Base-by-base conservation (phyloP, 2,113 vertebrate genomes). In the Ivindomyrus marchei region DNA sequence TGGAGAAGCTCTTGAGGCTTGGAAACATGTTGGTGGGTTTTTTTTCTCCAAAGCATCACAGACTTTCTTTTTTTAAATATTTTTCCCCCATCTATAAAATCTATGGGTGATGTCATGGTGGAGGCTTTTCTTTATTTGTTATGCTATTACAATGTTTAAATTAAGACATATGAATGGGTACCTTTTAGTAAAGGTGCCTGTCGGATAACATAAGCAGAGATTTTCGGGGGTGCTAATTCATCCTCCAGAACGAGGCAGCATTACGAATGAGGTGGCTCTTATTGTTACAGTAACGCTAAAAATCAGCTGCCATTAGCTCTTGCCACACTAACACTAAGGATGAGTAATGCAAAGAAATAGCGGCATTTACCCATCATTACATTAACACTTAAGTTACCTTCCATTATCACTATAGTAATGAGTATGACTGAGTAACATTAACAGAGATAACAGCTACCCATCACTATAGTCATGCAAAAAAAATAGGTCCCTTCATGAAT, bases 1-100 rank as follows among this genome's bases (percentile, higher is more conserved):
- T 89, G 66, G 86, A 90, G 92, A 92, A 47, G 89, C 88, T 85
- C 91, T 89, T 36, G 13, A 90, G 85, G 89, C 91, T 91, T 86
- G 92, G 92, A 92, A 93, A 91, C 83, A 91, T 19, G 85, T 91
- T 89, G 21, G 24, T 70, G 46, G 66, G 27, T 56, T 85, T 49
- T 90, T 85, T 27, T n/a, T 89, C 91, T 88, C 91, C 88, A 50
- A 77, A 91, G 90, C 42, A 91, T 91, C 90, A 90, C 70, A 91
- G 66, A 91, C 92, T 91, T 86, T 89, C 89, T 89, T 91, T 90
- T 70, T 91, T 31, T 17, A 89, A 88, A 50, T 58, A 88, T 87
- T 89, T 58, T 80, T 39, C 47, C 19, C 42, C 87, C 88, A 15
- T 89, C 53, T 87, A 85, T 49, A 46, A 56, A 17, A 86, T 19